Evolutionary conservation across 2,113 vertebrate genomes (phyloP).

Genomic region (Morone chrysops): DNA sequence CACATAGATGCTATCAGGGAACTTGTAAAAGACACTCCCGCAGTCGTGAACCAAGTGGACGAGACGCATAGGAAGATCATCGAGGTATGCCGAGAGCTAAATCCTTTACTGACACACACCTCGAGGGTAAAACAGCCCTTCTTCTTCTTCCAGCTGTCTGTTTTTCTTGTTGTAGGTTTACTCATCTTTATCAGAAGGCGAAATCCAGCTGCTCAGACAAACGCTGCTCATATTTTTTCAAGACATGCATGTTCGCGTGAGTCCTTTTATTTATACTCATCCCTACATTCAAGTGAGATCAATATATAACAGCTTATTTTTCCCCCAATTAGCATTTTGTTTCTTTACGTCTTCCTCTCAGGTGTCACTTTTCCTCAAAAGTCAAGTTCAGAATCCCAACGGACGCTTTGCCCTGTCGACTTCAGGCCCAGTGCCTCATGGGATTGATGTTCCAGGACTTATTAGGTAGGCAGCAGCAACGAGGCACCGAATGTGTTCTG

Average conservation of each 20-base stretch:
- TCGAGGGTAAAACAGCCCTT: no score
- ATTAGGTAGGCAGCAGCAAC: conserved; percentile 86
- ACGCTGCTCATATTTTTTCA: conserved; percentile 93
- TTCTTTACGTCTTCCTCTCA: conserved; percentile 57
- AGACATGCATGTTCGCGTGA: conserved; percentile 93
- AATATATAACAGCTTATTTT: background rate
- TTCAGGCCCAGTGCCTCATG: conserved; percentile 91
- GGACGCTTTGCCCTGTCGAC: conserved; percentile 89
- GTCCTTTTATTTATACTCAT: conserved; percentile 44
- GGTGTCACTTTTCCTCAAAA: conserved; percentile 95
- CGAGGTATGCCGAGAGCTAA: conserved; percentile 81
- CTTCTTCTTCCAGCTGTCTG: background rate
- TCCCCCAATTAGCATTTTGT: background rate
- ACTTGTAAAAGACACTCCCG: conserved; percentile 87
- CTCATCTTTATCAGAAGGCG: conserved; percentile 84
- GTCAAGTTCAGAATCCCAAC: conserved; percentile 90
- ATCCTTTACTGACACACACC: no score
- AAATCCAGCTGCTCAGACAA: conserved; percentile 95
- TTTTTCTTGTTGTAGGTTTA: conserved; percentile 81
- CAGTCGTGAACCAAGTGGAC: conserved; percentile 89
- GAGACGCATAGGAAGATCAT: conserved; percentile 89
- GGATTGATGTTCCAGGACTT: conserved; percentile 90
- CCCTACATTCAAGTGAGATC: background rate
- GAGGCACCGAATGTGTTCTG: background rate
- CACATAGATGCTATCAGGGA: conserved; percentile 92